phyloP scores from a whole-genome alignment of 2,113 vertebrate genomes.

The Actinemys pallida region DNA sequence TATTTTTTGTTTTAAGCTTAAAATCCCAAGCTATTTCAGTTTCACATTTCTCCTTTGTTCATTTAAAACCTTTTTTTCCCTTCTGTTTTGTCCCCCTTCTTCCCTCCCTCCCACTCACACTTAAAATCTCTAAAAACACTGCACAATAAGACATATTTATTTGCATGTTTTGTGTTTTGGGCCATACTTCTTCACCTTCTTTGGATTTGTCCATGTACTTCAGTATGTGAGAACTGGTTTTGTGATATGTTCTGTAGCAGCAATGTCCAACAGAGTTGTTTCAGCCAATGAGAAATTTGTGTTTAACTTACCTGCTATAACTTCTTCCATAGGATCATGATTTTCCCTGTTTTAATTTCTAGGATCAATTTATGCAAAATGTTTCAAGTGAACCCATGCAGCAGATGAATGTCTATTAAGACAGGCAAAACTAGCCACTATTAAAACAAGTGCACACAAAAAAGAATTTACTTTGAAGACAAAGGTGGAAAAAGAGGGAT shows the following conservation, averaged over 20 bases:
- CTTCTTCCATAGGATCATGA: background rate
- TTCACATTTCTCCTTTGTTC: background rate
- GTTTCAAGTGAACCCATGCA: background rate
- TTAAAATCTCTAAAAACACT: background rate
- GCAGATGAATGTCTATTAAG: background rate
- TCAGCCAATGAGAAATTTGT: background rate
- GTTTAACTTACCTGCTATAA: background rate
- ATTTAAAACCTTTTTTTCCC: fast-evolving
- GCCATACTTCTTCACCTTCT: background rate
- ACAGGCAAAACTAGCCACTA: background rate
- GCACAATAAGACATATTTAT: background rate
- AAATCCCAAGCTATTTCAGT: background rate
- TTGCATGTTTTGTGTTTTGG: fast-evolving
- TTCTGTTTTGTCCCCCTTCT: background rate
- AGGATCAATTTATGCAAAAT: background rate
- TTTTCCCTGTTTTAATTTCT: background rate
- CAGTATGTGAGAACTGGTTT: background rate
- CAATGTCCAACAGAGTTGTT: background rate
- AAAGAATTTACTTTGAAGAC: background rate
- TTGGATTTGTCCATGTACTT: background rate
- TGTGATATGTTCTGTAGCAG: background rate
- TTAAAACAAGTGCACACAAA: background rate
- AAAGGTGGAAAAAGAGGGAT: background rate
- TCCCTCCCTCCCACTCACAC: background rate
- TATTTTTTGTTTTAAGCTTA: background rate